Conservation (phyloP, 2,888 invertebrate species). For the Onthophagus sagittarius region DNA sequence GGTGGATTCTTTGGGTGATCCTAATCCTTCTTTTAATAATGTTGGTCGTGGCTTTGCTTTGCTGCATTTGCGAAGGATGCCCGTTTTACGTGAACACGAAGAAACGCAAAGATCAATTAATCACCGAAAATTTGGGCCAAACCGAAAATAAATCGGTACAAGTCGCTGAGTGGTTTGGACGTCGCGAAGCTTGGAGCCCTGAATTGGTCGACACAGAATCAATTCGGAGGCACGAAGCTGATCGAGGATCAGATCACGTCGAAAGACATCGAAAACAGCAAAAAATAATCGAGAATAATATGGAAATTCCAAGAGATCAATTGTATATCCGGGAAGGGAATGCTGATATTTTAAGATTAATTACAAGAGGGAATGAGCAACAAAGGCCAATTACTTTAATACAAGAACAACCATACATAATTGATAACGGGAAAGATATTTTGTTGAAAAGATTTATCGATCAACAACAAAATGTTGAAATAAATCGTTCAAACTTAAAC, state of each 20-base stretch:
- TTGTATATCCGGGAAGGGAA: constrained; percentile 81
- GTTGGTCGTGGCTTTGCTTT: constrained; percentile 68
- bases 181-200: constrained; percentile 84
- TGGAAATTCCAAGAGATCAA: constrained; percentile 57
- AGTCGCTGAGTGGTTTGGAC: constrained; percentile 70
- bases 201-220: constrained; percentile 71
- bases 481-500: constrained; percentile 32
- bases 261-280: constrained; percentile 34
- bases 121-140: constrained; percentile 64
- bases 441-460: constrained; percentile 80
- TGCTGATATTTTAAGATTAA: constrained; percentile 75
- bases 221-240: constrained; percentile 71
- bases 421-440: constrained; percentile 79
- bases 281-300: constrained; percentile 26
- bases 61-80: constrained; percentile 81
- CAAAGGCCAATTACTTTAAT: constrained; percentile 56
- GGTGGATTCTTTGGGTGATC: constrained; percentile 74
- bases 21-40: constrained; percentile 71
- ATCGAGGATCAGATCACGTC: constrained; percentile 66
- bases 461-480: constrained; percentile 62
- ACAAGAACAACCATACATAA: constrained; percentile 45
- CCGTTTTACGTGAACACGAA: constrained; percentile 77
- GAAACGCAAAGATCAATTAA: constrained; percentile 72
- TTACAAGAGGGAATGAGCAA: constrained; percentile 66
- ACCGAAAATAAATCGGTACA: constrained; percentile 74